Evolutionary conservation across 2,888 invertebrate species (phyloP).

Genomic region (Perizoma affinitatum): DNA sequence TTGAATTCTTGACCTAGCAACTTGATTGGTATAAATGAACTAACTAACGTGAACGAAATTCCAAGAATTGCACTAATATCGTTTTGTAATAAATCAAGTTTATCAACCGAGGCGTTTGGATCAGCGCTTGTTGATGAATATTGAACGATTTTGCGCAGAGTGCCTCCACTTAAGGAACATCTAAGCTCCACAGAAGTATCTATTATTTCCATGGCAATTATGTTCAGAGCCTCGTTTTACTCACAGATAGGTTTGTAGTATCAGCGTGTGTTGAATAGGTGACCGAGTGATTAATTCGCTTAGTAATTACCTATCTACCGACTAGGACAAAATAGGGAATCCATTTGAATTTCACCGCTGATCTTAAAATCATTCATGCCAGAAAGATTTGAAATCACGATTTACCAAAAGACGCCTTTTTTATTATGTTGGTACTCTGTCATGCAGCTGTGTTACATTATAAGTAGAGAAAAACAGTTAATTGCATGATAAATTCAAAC

Average conservation of each 20-base stretch:
- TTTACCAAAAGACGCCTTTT: no score
- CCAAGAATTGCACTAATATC: constrained; percentile 23
- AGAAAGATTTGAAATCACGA: no score
- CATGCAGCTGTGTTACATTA: no score
- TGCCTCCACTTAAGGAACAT: constrained; percentile 50
- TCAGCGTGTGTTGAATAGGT: constrained; percentile 59
- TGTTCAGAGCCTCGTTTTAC: constrained; percentile 62
- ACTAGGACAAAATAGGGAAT: constrained; percentile 35
- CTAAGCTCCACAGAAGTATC: constrained; percentile 56
- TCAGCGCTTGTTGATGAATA: constrained; percentile 58
- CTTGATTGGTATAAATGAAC: no score
- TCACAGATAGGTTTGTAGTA: constrained; percentile 55
- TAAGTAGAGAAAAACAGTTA: no score
- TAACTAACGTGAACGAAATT: constrained; percentile 4
- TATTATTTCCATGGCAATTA: constrained; percentile 73
- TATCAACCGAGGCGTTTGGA: constrained; percentile 39
- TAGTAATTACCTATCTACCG: constrained; percentile 55
- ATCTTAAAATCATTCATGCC: no score
- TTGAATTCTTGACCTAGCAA: no score
- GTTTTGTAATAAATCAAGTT: constrained; percentile 38
- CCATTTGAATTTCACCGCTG: no score
- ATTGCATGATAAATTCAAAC: no score
- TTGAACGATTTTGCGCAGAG: constrained; percentile 54
- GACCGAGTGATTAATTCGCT: constrained; percentile 60
- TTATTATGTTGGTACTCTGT: no score